Percentiles rank a stretch among this genome's conserved stretches.
These are phyloP conservation scores for Conus canariensis DNA, from an alignment of 2,888 invertebrate genomes.

Conservation along the genomic window DNA sequence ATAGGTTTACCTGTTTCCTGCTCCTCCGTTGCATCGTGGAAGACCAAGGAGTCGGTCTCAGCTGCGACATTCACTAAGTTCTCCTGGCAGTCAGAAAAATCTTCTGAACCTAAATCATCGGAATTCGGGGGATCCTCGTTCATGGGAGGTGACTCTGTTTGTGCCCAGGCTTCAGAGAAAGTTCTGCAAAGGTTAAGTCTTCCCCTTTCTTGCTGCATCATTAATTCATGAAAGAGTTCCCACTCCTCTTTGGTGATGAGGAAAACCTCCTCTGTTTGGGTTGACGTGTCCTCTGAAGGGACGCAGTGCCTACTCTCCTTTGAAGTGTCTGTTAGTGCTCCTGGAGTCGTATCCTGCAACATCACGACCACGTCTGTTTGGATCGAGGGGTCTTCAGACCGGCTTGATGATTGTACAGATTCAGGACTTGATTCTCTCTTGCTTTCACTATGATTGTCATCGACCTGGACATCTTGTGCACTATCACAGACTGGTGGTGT, in stretches of 20 bases:
- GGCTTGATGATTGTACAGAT: background rate
- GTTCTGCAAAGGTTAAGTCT: background rate
- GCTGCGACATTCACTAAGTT: background rate
- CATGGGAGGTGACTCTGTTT: background rate
- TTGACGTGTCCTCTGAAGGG: background rate
- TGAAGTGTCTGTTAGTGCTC: background rate
- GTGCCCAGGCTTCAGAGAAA: conserved; percentile 6
- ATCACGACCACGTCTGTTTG: background rate
- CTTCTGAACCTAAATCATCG: background rate
- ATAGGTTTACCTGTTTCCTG: background rate
- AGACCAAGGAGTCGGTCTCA: background rate
- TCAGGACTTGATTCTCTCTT: background rate
- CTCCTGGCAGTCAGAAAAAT: background rate
- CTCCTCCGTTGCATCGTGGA: background rate
- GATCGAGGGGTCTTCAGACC: background rate
- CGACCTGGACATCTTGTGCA: background rate
- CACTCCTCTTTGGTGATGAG: conserved; percentile 1
- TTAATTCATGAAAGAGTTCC: background rate
- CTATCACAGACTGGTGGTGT: background rate
- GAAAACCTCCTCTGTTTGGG: background rate
- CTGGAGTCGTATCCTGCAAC: background rate
- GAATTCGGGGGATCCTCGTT: background rate
- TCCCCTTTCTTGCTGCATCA: background rate
- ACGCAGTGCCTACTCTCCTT: background rate
- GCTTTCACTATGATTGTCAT: background rate